Evolutionary conservation across 2,113 vertebrate genomes (phyloP).

Genomic region (Cynocephalus volans): DNA sequence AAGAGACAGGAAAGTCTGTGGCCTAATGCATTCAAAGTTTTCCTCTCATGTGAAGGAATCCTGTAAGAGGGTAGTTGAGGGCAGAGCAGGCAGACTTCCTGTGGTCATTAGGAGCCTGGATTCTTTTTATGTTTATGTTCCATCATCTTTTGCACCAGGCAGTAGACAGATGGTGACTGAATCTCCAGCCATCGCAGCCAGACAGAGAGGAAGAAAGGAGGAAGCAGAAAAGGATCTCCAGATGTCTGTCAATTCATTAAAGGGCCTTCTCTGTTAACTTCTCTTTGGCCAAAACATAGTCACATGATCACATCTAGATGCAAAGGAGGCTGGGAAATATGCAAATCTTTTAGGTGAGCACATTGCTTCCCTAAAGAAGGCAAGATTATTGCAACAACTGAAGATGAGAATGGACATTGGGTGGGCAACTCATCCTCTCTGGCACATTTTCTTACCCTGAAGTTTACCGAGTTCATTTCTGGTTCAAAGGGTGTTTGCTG

Average conservation of each 20-base stretch:
- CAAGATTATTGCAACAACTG: neutral
- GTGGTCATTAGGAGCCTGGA: neutral
- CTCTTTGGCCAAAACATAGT: neutral
- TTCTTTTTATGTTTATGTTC: slow-evolving; percentile 23
- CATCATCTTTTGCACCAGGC: neutral
- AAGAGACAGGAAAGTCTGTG: neutral
- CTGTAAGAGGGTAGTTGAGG: neutral
- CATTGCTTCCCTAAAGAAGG: neutral
- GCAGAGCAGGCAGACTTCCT: neutral
- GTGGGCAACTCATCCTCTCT: neutral
- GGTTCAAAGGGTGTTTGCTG: neutral
- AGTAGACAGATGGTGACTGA: neutral
- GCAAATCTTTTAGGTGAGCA: neutral
- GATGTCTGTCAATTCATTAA: neutral
- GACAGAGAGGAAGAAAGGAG: neutral
- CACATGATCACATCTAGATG: neutral
- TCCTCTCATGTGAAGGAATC: neutral
- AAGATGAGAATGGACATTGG: neutral
- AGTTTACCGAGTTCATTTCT: neutral
- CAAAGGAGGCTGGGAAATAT: neutral
- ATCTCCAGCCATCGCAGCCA: neutral
- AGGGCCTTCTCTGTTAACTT: slow-evolving; percentile 11
- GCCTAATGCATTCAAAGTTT: neutral
- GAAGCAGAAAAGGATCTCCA: neutral
- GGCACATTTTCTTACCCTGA: neutral